A percentile compares a stretch with the other conserved stretches of the same genome.
Evolutionary conservation across 2,888 invertebrate species (phyloP).

Genomic region (Incurvaria masculella): DNA sequence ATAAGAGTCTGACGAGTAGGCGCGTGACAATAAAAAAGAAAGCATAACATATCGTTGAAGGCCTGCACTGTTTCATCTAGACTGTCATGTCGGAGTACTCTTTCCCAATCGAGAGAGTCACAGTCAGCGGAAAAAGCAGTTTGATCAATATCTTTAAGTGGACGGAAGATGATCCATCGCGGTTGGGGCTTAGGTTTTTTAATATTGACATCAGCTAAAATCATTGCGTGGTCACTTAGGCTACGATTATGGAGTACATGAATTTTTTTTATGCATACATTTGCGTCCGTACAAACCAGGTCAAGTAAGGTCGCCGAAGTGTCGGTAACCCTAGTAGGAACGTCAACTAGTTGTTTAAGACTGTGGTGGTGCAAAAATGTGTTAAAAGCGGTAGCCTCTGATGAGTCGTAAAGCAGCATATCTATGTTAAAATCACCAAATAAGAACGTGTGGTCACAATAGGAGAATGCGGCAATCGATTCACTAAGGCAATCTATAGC

Average conservation of each 20-base stretch:
- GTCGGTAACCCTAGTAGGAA: background rate
- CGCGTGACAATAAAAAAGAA: background rate
- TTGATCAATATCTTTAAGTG: background rate
- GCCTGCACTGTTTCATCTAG: background rate
- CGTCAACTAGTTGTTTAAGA: slow-evolving; percentile 1
- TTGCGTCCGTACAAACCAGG: slow-evolving; percentile 1
- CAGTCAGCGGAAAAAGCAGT: background rate
- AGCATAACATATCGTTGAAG: background rate
- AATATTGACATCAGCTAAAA: too few species aligned
- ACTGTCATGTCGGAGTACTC: background rate
- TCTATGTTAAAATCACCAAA: too few species aligned
- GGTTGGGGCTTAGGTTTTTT: background rate
- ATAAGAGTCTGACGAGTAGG: background rate
- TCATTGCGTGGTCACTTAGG: slow-evolving; percentile 3
- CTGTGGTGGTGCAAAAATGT: slow-evolving; percentile 1
- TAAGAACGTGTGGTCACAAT: background rate
- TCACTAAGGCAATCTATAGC: slow-evolving; percentile 3
- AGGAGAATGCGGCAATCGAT: background rate
- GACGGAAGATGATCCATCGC: background rate
- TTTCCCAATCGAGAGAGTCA: background rate
- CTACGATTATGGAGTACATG: background rate
- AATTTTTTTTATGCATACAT: background rate
- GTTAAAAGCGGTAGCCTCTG: background rate
- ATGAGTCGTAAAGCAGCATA: background rate
- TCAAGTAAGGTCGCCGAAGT: slow-evolving; percentile 1